These are phyloP conservation scores for Limnephilus marmoratus DNA, from an alignment of 2,888 invertebrate genomes.

Conservation along the genomic window DNA sequence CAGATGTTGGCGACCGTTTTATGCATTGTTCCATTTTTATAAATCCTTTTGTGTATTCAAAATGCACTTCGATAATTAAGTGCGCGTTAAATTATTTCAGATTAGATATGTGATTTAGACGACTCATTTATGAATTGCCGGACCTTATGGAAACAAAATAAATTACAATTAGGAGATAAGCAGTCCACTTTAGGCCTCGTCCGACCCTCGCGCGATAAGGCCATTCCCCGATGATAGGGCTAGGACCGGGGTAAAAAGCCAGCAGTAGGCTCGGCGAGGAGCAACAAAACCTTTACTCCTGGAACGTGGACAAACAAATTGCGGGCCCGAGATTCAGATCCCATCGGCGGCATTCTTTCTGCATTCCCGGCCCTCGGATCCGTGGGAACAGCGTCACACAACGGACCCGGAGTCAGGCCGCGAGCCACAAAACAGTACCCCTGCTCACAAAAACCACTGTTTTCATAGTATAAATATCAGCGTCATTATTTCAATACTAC, in stretches of 20 bases:
- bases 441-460: constrained; percentile 44
- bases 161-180: constrained; percentile 29
- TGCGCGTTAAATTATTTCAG: background rate
- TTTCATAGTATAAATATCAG: constrained; percentile 34
- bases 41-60: background rate
- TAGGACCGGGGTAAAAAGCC: constrained; percentile 13
- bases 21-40: background rate
- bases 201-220: constrained; percentile 22
- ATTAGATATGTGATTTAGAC: background rate
- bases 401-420: constrained; percentile 32
- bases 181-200: constrained; percentile 27
- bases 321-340: constrained; percentile 56
- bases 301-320: constrained; percentile 64
- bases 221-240: constrained; percentile 15
- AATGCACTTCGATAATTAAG: background rate
- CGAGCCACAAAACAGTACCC: constrained; percentile 38
- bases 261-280: constrained; percentile 19
- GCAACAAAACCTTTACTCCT: constrained; percentile 41
- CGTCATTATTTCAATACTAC: constrained; percentile 8
- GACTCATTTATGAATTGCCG: background rate
- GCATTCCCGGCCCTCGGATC: constrained; percentile 58
- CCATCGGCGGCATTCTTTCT: constrained; percentile 60
- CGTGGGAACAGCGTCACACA: constrained; percentile 55
- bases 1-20: too few species aligned
- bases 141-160: background rate